Evolutionary conservation across 37 sponge, comb jelly and placozoan species (phyloP).

Genomic region (Spongia lamella): DNA sequence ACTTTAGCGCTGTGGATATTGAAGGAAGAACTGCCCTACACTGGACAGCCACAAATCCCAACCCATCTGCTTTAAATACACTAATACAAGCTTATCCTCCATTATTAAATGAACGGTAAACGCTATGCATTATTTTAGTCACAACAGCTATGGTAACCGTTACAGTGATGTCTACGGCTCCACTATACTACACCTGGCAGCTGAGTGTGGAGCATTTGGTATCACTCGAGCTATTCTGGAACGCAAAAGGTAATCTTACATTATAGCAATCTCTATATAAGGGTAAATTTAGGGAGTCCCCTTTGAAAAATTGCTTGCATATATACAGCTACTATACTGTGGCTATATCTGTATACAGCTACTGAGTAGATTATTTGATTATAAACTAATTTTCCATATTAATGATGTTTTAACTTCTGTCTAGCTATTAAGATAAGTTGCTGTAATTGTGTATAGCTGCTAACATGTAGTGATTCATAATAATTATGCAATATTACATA

Average conservation of each 20-base stretch:
- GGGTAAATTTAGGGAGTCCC: no score
- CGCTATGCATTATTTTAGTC: neutral
- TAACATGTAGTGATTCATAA: no score
- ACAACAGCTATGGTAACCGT: neutral
- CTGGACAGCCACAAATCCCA: slow-evolving; percentile 75
- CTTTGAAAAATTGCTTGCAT: no score
- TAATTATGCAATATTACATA: no score
- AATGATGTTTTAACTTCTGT: no score
- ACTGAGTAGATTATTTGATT: no score
- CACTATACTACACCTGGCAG: slow-evolving; percentile 67
- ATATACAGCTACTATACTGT: no score
- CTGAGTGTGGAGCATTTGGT: slow-evolving; percentile 41
- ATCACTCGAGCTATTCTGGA: neutral
- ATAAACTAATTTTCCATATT: no score
- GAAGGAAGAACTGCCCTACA: slow-evolving; percentile 86
- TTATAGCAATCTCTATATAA: no score
- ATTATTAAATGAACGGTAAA: slow-evolving; percentile 66
- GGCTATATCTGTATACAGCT: no score
- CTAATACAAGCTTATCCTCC: slow-evolving; percentile 65
- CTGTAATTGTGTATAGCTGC: no score
- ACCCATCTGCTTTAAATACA: slow-evolving; percentile 44
- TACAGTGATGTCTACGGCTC: slow-evolving; percentile 61
- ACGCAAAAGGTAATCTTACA: slow-evolving; percentile 21
- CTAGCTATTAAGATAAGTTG: no score
- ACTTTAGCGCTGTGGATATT: slow-evolving; percentile 69